Evolutionary conservation across 2,888 invertebrate species (phyloP).

Genomic region (Auanema sp.): DNA sequence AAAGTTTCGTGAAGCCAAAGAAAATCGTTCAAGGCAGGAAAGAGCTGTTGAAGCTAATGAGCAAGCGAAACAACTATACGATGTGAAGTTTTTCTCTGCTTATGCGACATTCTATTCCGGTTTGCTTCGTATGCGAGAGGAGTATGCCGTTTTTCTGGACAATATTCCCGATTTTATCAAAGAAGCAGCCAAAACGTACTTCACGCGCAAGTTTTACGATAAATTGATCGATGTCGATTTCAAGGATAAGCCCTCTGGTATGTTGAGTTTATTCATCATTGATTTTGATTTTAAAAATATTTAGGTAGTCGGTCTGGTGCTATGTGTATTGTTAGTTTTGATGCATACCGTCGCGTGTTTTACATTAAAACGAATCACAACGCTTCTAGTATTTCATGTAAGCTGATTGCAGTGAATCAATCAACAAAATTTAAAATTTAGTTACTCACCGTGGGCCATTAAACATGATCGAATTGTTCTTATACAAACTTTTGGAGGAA

Average conservation of each 20-base stretch:
- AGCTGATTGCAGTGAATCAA: slow-evolving; percentile 10
- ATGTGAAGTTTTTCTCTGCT: slow-evolving; percentile 9
- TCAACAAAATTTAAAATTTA: slow-evolving; percentile 12
- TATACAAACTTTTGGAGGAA: slow-evolving; percentile 11
- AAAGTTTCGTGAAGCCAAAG: slow-evolving; percentile 8
- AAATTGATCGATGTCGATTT: slow-evolving; percentile 11
- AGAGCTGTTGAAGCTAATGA: slow-evolving; percentile 11
- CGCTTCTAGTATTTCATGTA: slow-evolving; percentile 11
- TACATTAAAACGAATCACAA: slow-evolving; percentile 11
- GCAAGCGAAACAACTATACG: neutral
- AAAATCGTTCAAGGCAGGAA: slow-evolving; percentile 7
- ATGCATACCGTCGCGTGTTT: slow-evolving; percentile 1
- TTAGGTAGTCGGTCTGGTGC: slow-evolving; percentile 12
- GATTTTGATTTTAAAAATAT: slow-evolving; percentile 16
- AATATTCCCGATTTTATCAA: slow-evolving; percentile 8
- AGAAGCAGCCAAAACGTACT: slow-evolving; percentile 11
- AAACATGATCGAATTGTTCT: slow-evolving; percentile 10
- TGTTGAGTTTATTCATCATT: slow-evolving; percentile 6
- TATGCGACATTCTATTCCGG: slow-evolving; percentile 12
- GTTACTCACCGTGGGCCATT: slow-evolving; percentile 8
- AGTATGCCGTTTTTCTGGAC: slow-evolving; percentile 12
- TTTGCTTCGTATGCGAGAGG: slow-evolving; percentile 16
- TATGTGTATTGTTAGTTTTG: slow-evolving; percentile 6
- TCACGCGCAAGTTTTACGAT: neutral
- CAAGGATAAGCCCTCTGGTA: slow-evolving; percentile 10